Percentiles rank a stretch among this genome's conserved stretches.
These are phyloP conservation scores for Dallia pectoralis DNA, from an alignment of 2,797 vertebrate genomes.

Conservation along the genomic window DNA sequence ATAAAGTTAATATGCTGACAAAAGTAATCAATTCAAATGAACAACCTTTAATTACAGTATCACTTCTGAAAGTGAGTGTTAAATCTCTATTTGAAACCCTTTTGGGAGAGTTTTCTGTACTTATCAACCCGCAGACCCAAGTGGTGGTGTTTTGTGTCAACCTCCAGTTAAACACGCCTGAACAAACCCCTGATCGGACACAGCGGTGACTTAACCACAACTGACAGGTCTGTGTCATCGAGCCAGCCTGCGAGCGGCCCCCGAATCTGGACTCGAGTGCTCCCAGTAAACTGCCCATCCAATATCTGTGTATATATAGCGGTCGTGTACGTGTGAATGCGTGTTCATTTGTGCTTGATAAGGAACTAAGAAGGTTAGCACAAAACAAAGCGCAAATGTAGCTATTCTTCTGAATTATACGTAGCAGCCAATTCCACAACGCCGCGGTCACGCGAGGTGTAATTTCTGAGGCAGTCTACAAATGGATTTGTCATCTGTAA, in stretches of 20 bases:
- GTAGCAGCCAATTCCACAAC: neutral
- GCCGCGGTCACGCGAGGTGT: neutral
- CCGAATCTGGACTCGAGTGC: constrained; percentile 34
- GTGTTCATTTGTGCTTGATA: neutral
- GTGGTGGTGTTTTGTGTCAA: constrained; percentile 79
- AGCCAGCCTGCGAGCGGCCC: constrained; percentile 22
- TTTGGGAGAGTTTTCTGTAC: neutral
- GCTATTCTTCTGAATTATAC: neutral
- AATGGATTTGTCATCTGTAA: constrained; percentile 39
- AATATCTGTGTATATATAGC: neutral
- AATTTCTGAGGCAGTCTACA: neutral
- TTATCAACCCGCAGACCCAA: constrained; percentile 73
- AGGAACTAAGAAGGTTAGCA: neutral
- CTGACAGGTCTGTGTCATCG: constrained; percentile 59
- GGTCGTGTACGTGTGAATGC: neutral
- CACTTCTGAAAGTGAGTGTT: neutral
- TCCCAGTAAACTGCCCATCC: constrained; percentile 30
- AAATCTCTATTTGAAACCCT: neutral
- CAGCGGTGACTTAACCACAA: constrained; percentile 77
- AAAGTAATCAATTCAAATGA: neutral
- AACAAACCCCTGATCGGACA: constrained; percentile 72
- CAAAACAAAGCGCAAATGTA: neutral
- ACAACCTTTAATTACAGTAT: neutral
- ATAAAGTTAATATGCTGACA: neutral
- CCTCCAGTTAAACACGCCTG: constrained; percentile 55